Conservation (phyloP, 2,888 invertebrate species). For the Hoplodrina blanda region DNA sequence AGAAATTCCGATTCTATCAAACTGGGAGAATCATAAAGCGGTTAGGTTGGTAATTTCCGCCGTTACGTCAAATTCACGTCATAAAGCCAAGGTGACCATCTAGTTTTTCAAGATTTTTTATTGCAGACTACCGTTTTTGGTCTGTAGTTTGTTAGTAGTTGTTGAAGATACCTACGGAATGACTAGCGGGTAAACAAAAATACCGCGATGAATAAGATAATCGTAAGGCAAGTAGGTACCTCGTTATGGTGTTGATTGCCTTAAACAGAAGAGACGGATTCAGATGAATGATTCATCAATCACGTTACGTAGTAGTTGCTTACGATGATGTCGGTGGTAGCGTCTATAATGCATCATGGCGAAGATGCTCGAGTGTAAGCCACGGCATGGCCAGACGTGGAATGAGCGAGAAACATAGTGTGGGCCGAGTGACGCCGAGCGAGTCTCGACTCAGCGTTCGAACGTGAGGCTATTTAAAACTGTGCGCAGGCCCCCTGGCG, state of each 20-base stretch:
- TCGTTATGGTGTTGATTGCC: conserved; percentile 74
- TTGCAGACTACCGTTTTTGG: conserved; percentile 24
- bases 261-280: conserved; percentile 82
- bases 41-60: conserved; percentile 44
- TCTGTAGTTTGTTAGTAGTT: not conserved
- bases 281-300: conserved; percentile 86
- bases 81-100: conserved; percentile 55
- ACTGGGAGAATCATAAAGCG: conserved; percentile 18
- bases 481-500: conserved; percentile 90
- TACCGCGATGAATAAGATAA: conserved; percentile 77
- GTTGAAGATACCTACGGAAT: conserved; percentile 13
- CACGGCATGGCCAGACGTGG: conserved; percentile 75
- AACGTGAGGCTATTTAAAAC: conserved; percentile 91
- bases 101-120: conserved; percentile 27
- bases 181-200: conserved; percentile 66
- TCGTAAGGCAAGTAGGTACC: conserved; percentile 39
- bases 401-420: conserved; percentile 90
- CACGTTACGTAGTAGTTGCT: conserved; percentile 77
- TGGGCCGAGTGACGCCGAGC: conserved; percentile 87
- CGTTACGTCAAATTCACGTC: conserved; percentile 52
- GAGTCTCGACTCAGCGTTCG: conserved; percentile 79
- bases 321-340: conserved; percentile 60
- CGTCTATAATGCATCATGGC: conserved; percentile 64
- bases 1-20: conserved; percentile 22
- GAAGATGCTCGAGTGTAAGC: conserved; percentile 60